Evolutionary conservation across 1,140 invertebrate genomes (phyloP), one percentile per base, ranked within the genome.

Genomic region (Belonocnema kinseyi): DNA sequence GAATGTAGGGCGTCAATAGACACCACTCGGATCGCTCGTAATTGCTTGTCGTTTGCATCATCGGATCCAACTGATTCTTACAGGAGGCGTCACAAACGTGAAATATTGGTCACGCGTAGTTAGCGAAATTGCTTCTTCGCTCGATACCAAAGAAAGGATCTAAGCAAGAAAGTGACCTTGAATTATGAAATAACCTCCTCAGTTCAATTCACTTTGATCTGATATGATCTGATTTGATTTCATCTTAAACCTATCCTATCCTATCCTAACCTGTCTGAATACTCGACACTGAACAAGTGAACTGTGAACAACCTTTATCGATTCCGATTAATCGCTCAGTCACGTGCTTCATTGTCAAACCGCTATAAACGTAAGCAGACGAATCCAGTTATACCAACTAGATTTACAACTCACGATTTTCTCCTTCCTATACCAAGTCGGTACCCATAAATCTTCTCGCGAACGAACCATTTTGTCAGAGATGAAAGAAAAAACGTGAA

Each of bases 161-260:
- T 7, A 16, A 66, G 13, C 7, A 26, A 21, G 46, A 66, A 74
- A 72, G 17, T 33, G 70, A 82, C 77, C 46, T 72, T 76, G 72
- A 74, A 82, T 77, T 72, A 52, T 70, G 72, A 74, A 77, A 74
- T 17, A 26, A 66, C 13, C 14, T 66, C 61, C 0, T 66, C 58
- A 61, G 61, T 66, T 66, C 13, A 66, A 66, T 40, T 61, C 13
- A 33, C 12, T 33, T 13, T 33, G 10, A 61, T 61, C 40, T n/a
- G 61, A 66, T 66, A 12, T 46, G 61, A 66, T 66, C 61, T 46
- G 33, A 66, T 66, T 5, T 10, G 61, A 46, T 66, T 4, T 66
- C 33, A 66, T 66, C 61, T 26, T 66, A 33, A 66, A 40, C 13
- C 6, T 21, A 46, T 66, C 26, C 26, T 33, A 33, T 61, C 12